phyloP scores from a whole-genome alignment of 1,140 invertebrate genomes.

The Pseudomyrmex concolor region DNA sequence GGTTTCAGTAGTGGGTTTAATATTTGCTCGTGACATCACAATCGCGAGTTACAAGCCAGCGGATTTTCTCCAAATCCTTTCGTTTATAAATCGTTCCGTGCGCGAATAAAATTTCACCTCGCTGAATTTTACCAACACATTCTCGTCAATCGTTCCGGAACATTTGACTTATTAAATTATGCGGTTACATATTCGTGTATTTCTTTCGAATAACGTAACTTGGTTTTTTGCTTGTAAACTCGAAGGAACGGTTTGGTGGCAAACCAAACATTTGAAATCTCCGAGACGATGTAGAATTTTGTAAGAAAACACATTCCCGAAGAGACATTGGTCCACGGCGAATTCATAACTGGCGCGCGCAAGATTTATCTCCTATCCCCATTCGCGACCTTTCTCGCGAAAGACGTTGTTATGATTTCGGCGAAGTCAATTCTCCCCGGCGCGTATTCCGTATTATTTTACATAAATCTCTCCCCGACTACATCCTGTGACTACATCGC shows the following conservation, averaged over 20 bases:
- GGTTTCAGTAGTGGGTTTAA: too few species aligned
- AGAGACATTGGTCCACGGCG: conserved; percentile 41
- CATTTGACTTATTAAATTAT: neutral
- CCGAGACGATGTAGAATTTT: conserved; percentile 41
- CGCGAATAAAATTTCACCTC: neutral
- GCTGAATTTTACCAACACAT: neutral
- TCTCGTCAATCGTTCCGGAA: neutral
- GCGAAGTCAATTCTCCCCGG: conserved; percentile 24
- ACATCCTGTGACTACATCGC: conserved; percentile 52
- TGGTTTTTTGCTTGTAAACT: neutral
- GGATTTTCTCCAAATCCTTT: neutral
- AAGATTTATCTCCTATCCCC: conserved; percentile 48
- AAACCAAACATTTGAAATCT: conserved; percentile 43
- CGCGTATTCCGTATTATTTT: conserved; percentile 63
- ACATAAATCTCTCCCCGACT: conserved; percentile 64
- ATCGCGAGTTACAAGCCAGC: neutral
- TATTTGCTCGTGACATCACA: too few species aligned
- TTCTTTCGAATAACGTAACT: neutral
- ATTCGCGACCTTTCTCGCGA: conserved; percentile 22
- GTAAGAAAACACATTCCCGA: conserved; percentile 58
- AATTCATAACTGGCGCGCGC: conserved; percentile 64
- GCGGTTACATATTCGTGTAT: neutral
- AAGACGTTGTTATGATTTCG: conserved; percentile 71
- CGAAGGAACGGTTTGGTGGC: neutral
- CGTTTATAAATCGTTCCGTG: neutral